phyloP scores from a whole-genome alignment of 2,113 vertebrate genomes.

The Pachyramphus minor region DNA sequence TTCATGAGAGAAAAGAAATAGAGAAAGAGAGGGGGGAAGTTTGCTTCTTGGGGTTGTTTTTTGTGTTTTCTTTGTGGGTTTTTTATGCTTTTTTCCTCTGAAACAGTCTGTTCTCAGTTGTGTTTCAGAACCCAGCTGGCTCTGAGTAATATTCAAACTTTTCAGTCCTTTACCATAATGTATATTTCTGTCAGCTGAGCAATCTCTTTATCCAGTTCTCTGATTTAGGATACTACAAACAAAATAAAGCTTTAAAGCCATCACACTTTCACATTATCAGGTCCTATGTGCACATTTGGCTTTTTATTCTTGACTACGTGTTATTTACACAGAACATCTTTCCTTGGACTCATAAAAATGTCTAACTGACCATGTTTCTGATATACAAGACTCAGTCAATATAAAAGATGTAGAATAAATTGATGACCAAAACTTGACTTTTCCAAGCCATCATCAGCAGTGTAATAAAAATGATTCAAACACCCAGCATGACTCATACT shows the following conservation, averaged over 20 bases:
- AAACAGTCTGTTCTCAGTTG: not conserved
- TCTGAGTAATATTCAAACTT: not conserved
- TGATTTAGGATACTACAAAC: conserved; percentile 11
- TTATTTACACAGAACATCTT: conserved; percentile 47
- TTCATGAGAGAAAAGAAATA: not conserved
- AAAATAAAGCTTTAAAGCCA: conserved; percentile 8
- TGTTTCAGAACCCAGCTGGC: not conserved
- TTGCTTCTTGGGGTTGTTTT: not conserved
- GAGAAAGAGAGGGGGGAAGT: not conserved
- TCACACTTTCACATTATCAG: not conserved
- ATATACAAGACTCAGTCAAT: conserved; percentile 48
- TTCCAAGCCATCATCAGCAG: conserved; percentile 32
- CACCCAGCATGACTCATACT: conserved; percentile 44
- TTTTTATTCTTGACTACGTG: conserved; percentile 14
- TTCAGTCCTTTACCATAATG: not conserved
- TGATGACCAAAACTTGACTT: conserved; percentile 56
- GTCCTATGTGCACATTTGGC: not conserved
- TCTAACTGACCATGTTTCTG: conserved; percentile 38
- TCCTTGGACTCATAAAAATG: conserved; percentile 44
- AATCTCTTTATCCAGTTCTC: not conserved
- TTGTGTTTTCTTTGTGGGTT: not conserved
- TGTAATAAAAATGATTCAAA: conserved; percentile 67
- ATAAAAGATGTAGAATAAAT: conserved; percentile 49
- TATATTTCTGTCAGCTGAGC: not conserved
- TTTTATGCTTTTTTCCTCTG: not conserved